A percentile compares a stretch with the other conserved stretches of the same genome.
phyloP scores from a whole-genome alignment of 2,888 invertebrate species.

The Sicus ferrugineus region DNA sequence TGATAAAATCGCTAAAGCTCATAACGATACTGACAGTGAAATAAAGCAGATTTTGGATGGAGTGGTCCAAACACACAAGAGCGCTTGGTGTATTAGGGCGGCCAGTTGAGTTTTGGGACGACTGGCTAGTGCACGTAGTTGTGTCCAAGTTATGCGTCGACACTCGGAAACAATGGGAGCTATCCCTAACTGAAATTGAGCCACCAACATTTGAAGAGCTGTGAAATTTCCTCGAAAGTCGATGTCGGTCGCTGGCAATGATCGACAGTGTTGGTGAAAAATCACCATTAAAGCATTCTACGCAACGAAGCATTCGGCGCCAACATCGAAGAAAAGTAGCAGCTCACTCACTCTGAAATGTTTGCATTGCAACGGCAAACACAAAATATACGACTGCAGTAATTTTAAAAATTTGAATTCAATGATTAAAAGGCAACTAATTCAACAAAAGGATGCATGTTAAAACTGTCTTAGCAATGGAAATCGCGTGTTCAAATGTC shows the following conservation, averaged over 20 bases:
- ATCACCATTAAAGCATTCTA: constrained; percentile 6
- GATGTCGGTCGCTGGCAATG: constrained; percentile 4
- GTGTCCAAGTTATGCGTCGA: neutral
- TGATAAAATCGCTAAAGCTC: neutral
- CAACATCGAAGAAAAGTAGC: neutral
- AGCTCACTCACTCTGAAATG: neutral
- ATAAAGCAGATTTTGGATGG: neutral
- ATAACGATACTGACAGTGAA: neutral
- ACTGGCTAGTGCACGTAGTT: neutral
- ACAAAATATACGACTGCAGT: neutral
- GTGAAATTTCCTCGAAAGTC: neutral
- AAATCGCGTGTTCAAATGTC: neutral
- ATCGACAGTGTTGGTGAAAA: neutral
- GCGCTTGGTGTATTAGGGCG: neutral
- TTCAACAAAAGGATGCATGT: neutral
- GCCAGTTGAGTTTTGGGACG: constrained; percentile 17
- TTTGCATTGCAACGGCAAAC: neutral
- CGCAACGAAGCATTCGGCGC: neutral
- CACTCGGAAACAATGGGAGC: constrained; percentile 1
- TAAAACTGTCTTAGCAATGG: neutral
- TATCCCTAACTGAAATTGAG: neutral
- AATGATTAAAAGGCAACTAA: neutral
- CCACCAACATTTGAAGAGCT: neutral
- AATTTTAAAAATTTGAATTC: neutral
- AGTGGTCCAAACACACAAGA: neutral